A percentile compares a stretch with the other conserved stretches of the same genome.
Evolutionary conservation across 2,113 vertebrate genomes (phyloP).

Genomic region (Scalopus aquaticus): DNA sequence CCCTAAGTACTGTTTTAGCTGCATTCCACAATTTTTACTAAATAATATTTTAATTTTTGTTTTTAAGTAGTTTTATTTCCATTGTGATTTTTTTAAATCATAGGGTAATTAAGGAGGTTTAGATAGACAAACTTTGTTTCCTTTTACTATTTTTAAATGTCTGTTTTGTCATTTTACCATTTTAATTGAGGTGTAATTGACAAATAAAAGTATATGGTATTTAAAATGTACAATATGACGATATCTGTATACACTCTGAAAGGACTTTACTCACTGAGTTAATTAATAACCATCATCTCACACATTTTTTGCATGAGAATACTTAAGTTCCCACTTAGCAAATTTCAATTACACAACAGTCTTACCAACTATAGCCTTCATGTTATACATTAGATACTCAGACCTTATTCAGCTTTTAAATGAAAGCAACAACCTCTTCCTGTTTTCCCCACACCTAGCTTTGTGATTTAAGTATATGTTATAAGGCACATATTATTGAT

Average conservation of each 20-base stretch:
- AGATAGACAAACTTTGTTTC: neutral
- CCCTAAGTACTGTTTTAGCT: neutral
- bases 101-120: neutral
- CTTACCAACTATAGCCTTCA: neutral
- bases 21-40: conserved; percentile 18
- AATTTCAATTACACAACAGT: neutral
- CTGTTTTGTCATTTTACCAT: conserved; percentile 15
- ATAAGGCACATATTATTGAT: neutral
- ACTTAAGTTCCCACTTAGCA: neutral
- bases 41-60: neutral
- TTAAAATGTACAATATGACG: neutral
- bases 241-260: neutral
- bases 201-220: neutral
- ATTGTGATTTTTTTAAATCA: neutral
- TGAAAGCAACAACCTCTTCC: neutral
- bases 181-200: neutral
- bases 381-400: neutral
- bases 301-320: neutral
- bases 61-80: conserved; percentile 1
- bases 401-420: neutral
- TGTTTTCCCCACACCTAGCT: neutral
- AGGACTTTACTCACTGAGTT: neutral
- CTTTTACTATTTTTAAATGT: conserved; percentile 31
- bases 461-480: conserved; percentile 28
- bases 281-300: neutral